Base-by-base conservation (phyloP, 2,797 vertebrate species). In the Catostomus latipinnis region DNA sequence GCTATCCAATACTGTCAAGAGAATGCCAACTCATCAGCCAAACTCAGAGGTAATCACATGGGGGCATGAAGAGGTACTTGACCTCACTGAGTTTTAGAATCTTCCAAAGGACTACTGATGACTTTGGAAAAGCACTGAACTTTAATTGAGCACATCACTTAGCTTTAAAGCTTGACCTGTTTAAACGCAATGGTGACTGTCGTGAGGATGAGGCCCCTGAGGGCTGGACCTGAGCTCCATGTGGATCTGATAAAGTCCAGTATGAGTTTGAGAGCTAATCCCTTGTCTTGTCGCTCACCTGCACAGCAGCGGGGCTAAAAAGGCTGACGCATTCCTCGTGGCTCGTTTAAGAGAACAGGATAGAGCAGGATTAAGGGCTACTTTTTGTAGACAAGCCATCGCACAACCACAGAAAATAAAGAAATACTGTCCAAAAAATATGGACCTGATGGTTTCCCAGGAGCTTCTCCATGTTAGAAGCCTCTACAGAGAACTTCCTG, bases 331-430 rank as follows among this genome's bases (percentile, higher is more conserved):
- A 84, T 86, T 86, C 85, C 85, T 83, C 60, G 34, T 6, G 48
- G 72, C 68, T 86, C 81, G 11, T 86, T 86, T 83, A 81, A 86
- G 77, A 81, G 71, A 84, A 76, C 57, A 79, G 83, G 78, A 84
- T 83, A 52, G 78, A 86, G 54, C 14, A 10, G 83, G 85, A 81
- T 84, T 84, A 83, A 67, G 57, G 49, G 70, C 78, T 78, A 76
- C 76, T 77, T 86, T 80, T 67, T 72, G 34, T 34, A 78, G 58
- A 58, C 68, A 34, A 83, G 72, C 68, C 80, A 66, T 69, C 77
- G 54, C 61, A 76, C 78, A 82, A 80, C 79, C 73, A 34, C 34
- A 69, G 43, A 73, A 22, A 66, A 68, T 60, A 56, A 71, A 75
- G 74, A 74, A 45, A 5, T 34, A 34, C 34, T 34, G 34, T 34